Conservation (phyloP, 2,888 invertebrate genomes). For the Drosophila subquinaria region DNA sequence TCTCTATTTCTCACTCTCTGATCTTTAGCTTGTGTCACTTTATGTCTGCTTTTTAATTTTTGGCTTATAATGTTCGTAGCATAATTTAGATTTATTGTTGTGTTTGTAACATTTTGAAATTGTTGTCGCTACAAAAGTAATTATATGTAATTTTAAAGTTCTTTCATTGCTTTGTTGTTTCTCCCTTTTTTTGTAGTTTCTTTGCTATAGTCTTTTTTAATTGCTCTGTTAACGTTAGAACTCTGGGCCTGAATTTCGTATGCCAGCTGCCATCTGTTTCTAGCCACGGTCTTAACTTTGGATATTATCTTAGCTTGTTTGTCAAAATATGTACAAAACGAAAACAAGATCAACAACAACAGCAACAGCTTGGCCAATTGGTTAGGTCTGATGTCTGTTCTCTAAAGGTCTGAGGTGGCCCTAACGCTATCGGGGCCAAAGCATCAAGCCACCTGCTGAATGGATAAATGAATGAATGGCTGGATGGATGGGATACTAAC, state of each 20-base stretch:
- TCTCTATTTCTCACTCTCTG: conserved; percentile 1
- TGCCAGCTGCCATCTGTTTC: conserved; percentile 48
- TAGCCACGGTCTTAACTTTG: conserved; percentile 46
- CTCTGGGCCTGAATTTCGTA: conserved; percentile 22
- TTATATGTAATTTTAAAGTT: conserved; percentile 48
- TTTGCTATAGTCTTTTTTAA: conserved; percentile 45
- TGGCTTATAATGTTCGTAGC: conserved; percentile 26
- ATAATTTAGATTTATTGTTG: conserved; percentile 49
- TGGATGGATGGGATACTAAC: conserved; percentile 29
- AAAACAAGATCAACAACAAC: conserved; percentile 16
- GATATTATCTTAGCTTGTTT: conserved; percentile 39
- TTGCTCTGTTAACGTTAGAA: conserved; percentile 55
- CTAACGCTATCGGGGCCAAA: conserved; percentile 60
- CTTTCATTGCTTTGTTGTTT: conserved; percentile 5
- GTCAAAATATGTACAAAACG: conserved; percentile 44
- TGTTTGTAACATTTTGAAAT: conserved; percentile 4
- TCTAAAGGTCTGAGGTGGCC: conserved; percentile 24
- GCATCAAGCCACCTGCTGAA: conserved; percentile 77
- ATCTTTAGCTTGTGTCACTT: conserved; percentile 12
- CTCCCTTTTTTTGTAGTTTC: neutral
- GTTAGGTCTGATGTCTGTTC: conserved; percentile 23
- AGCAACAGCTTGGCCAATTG: conserved; percentile 58
- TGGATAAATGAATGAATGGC: conserved; percentile 19
- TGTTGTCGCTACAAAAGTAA: conserved; percentile 40
- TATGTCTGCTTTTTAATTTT: conserved; percentile 13